Conservation (phyloP, 2,888 invertebrate species). For the Drosophila neonasuta region DNA sequence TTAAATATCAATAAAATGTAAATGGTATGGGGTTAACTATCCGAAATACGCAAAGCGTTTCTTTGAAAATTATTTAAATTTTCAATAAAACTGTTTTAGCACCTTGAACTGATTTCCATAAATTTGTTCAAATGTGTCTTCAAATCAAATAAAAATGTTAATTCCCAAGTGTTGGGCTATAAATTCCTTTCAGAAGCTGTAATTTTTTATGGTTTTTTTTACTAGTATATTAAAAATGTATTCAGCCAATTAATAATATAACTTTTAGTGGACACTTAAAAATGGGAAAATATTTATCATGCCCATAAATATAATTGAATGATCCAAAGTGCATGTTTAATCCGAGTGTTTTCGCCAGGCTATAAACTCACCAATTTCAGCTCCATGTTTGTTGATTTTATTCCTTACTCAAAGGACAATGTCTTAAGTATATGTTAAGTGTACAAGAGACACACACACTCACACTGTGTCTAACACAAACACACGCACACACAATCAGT, state of each 20-base stretch:
- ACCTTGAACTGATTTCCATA: neutral
- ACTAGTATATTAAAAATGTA: neutral
- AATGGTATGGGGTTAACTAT: neutral
- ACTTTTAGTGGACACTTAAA: neutral
- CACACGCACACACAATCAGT: constrained; percentile 8
- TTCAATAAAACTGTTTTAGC: neutral
- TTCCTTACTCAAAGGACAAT: neutral
- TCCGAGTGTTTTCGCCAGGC: neutral
- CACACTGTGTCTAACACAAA: neutral
- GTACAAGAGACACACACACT: constrained; percentile 8
- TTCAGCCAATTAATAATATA: neutral
- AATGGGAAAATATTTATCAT: neutral
- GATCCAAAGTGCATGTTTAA: neutral
- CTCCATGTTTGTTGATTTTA: constrained; percentile 17
- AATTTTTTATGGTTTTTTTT: neutral
- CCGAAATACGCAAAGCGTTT: neutral
- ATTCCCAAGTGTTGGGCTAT: neutral
- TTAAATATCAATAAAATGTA: neutral
- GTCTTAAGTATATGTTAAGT: neutral
- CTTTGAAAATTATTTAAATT: neutral
- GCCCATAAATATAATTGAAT: neutral
- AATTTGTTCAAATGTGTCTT: neutral
- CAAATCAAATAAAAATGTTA: neutral
- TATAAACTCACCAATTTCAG: constrained; percentile 33
- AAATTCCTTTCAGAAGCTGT: neutral